phyloP scores from a whole-genome alignment of 2,113 vertebrate genomes.

The Spheniscus mendiculus region DNA sequence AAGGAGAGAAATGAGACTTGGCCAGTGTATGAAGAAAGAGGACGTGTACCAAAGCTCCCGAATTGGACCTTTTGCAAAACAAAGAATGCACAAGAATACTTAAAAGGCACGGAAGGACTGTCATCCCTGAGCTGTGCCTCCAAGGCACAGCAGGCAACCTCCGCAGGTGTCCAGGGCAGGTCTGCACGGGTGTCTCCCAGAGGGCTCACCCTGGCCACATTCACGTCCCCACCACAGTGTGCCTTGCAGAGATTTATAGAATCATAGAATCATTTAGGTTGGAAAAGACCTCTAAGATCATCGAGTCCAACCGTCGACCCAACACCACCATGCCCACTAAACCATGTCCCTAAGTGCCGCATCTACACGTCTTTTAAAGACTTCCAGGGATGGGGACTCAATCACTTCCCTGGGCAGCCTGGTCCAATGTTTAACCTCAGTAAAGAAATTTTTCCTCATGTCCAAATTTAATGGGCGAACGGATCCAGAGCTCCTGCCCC shows the following conservation, averaged over 20 bases:
- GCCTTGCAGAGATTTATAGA: background rate
- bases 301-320: too few species aligned
- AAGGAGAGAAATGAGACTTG: background rate
- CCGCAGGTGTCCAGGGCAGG: background rate
- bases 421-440: too few species aligned
- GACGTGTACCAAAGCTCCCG: fast-evolving
- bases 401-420: too few species aligned
- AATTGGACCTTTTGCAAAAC: background rate
- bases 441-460: too few species aligned
- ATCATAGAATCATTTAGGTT: too few species aligned
- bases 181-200: background rate
- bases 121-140: background rate
- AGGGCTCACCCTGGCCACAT: background rate
- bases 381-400: too few species aligned
- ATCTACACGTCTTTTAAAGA: too few species aligned
- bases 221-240: background rate
- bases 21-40: background rate
- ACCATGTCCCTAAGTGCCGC: too few species aligned
- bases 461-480: background rate
- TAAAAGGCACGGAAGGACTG: background rate
- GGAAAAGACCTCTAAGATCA: too few species aligned
- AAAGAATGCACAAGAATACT: background rate
- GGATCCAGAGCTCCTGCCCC: background rate
- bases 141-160: background rate
- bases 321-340: too few species aligned